These are phyloP conservation scores for Probosciger aterrimus DNA, from an alignment of 2,113 vertebrate species.

Conservation along the genomic window DNA sequence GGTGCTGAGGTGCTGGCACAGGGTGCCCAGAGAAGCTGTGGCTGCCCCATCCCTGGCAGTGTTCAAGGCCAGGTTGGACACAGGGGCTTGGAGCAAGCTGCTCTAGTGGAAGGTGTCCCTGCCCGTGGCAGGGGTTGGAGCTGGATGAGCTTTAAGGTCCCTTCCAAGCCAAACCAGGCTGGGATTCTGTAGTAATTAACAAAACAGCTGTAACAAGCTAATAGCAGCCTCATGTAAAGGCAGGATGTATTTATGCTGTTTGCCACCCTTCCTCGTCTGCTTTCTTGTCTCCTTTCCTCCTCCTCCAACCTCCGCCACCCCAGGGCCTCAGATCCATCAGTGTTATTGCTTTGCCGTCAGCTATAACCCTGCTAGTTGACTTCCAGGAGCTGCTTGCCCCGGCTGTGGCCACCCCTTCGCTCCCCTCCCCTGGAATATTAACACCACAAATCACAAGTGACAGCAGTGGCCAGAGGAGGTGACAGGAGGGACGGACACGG, in stretches of 20 bases:
- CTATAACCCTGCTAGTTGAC: neutral
- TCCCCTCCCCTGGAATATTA: conserved; percentile 20
- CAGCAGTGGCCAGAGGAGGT: neutral
- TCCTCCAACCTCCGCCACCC: neutral
- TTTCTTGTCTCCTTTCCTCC: neutral
- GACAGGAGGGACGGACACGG: neutral
- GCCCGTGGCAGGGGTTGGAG: rapidly evolving
- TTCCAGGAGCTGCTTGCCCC: neutral
- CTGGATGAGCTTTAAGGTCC: neutral
- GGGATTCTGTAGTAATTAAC: neutral
- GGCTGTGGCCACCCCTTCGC: neutral
- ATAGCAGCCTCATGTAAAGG: neutral
- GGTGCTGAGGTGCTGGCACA: no score
- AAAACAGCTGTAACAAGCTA: neutral
- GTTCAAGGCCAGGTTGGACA: no score
- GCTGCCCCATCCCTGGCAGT: no score
- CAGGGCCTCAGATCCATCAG: conserved; percentile 13
- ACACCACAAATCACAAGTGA: conserved; percentile 2
- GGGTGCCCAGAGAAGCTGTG: no score
- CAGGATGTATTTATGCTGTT: neutral
- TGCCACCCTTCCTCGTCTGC: neutral
- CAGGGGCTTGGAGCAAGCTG: no score
- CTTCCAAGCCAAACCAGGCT: neutral
- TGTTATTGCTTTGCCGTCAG: conserved; percentile 9
- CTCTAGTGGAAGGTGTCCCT: neutral